phyloP scores from a whole-genome alignment of 1,140 invertebrate genomes.

The Zaprionus kolodkinae region DNA sequence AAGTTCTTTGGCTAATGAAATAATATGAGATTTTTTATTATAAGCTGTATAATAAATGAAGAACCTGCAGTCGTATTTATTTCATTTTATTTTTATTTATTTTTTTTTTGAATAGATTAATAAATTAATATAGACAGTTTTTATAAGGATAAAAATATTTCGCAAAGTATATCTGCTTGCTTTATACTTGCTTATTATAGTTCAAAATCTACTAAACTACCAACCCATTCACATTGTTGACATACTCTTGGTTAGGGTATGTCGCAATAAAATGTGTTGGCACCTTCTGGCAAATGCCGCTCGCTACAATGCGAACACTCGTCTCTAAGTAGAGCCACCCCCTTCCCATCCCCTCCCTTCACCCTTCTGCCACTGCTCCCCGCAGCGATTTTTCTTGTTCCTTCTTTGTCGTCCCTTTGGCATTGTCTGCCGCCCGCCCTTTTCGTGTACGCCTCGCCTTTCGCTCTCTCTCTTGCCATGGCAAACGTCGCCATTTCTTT shows the following conservation, averaged over 20 bases:
- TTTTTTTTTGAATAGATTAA: too few relatives aligned
- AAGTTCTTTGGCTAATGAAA: not conserved
- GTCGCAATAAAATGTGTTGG: slow-evolving; percentile 77
- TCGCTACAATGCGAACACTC: slow-evolving; percentile 73
- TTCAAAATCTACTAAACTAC: too few relatives aligned
- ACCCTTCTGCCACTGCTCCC: slow-evolving; percentile 27
- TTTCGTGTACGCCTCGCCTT: slow-evolving; percentile 63
- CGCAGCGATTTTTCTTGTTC: slow-evolving; percentile 78
- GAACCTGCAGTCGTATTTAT: too few relatives aligned
- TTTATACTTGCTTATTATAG: too few relatives aligned
- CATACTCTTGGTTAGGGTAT: slow-evolving; percentile 52
- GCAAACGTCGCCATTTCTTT: slow-evolving; percentile 76
- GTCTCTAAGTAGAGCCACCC: slow-evolving; percentile 71
- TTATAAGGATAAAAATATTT: too few relatives aligned
- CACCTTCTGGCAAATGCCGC: slow-evolving; percentile 79
- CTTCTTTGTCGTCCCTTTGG: slow-evolving; percentile 7
- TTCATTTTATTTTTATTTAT: too few relatives aligned
- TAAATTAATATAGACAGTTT: too few relatives aligned
- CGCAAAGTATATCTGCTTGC: too few relatives aligned
- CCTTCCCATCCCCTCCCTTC: not conserved
- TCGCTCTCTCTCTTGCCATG: slow-evolving; percentile 3
- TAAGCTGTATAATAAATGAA: too few relatives aligned
- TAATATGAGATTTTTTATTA: too few relatives aligned
- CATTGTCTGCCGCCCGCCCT: slow-evolving; percentile 79
- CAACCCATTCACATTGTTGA: slow-evolving; percentile 18